These are phyloP conservation scores for Cheiracanthium punctorium DNA, from an alignment of 2,888 invertebrate genomes.

Conservation along the genomic window DNA sequence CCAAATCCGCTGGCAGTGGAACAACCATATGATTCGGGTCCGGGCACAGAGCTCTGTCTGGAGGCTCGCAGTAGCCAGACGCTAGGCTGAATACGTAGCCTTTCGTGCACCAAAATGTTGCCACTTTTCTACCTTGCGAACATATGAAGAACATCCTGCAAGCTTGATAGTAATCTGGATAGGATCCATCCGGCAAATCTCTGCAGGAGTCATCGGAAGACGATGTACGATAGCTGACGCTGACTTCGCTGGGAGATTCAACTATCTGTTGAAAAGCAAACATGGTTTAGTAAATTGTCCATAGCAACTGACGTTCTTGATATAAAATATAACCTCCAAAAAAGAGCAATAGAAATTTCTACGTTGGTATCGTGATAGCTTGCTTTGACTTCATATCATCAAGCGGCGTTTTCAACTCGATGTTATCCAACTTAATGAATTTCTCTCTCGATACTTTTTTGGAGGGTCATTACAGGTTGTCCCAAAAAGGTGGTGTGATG, in stretches of 20 bases:
- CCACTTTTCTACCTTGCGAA: slow-evolving; percentile 29
- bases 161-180: slow-evolving; percentile 61
- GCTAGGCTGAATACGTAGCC: slow-evolving; percentile 58
- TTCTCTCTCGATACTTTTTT: too few relatives aligned
- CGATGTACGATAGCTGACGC: background rate
- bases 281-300: too few relatives aligned
- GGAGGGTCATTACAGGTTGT: too few relatives aligned
- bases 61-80: slow-evolving; percentile 60
- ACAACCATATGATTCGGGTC: slow-evolving; percentile 35
- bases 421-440: too few relatives aligned
- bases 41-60: slow-evolving; percentile 47
- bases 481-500: too few relatives aligned
- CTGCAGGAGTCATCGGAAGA: slow-evolving; percentile 25
- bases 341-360: too few relatives aligned
- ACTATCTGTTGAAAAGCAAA: background rate
- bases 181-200: slow-evolving; percentile 50
- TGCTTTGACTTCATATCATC: too few relatives aligned
- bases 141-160: slow-evolving; percentile 64
- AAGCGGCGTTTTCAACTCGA: too few relatives aligned
- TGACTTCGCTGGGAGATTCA: background rate
- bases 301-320: too few relatives aligned
- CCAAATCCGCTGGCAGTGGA: background rate
- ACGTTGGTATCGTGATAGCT: too few relatives aligned
- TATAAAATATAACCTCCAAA: too few relatives aligned
- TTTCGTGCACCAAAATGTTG: slow-evolving; percentile 66